Evolutionary conservation across 1,140 invertebrate genomes (phyloP).

Genomic region (Anastatus disparis): DNA sequence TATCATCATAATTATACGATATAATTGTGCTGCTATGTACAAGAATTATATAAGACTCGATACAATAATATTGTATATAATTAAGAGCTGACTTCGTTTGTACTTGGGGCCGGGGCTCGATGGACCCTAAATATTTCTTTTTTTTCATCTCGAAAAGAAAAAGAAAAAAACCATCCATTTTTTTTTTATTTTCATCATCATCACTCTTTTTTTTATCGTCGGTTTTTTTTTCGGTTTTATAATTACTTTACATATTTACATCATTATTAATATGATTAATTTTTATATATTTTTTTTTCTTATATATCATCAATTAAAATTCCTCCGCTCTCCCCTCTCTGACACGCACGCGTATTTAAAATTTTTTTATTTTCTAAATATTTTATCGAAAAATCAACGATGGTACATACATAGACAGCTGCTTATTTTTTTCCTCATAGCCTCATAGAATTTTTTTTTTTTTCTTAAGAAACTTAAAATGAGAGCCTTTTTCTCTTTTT

Average conservation of each 20-base stretch:
- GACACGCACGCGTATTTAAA: background rate
- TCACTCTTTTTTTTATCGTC: too few relatives aligned
- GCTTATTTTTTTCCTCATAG: too few relatives aligned
- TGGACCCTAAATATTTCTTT: constrained; percentile 63
- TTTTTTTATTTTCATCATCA: too few relatives aligned
- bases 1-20: constrained; percentile 41
- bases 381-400: background rate
- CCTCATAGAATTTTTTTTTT: too few relatives aligned
- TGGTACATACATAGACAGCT: too few relatives aligned
- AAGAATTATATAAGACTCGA: constrained; percentile 58
- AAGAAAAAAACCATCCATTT: background rate
- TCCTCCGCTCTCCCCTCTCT: constrained; percentile 16
- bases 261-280: too few relatives aligned
- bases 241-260: constrained; percentile 25
- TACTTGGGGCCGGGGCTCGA: constrained; percentile 66
- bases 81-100: constrained; percentile 64
- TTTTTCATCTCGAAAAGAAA: constrained; percentile 57
- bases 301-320: background rate
- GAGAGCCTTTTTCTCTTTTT: too few relatives aligned
- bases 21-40: constrained; percentile 46
- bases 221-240: too few relatives aligned
- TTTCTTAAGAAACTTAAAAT: too few relatives aligned
- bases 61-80: constrained; percentile 49
- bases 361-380: too few relatives aligned
- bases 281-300: too few relatives aligned